Base-by-base conservation (phyloP, 2,888 invertebrate species). In the Lamproptera curius region DNA sequence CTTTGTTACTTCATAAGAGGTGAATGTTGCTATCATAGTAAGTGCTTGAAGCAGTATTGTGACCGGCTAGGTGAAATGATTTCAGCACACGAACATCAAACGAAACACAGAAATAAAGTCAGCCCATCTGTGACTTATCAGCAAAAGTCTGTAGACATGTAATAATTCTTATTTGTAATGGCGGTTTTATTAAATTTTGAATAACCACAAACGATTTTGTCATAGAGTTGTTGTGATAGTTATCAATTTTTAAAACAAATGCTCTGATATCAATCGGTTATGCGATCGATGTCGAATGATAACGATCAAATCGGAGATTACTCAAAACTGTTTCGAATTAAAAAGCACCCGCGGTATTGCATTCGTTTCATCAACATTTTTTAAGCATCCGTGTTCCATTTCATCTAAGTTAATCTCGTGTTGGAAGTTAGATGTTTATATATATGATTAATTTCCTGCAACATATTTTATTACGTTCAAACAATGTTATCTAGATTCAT, bases 401-500 rank as follows among this genome's bases (percentile, higher is more conserved):
- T 6, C 23, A 8, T 28, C n/a, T 28, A 28, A 5, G n/a, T 10
- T 10, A 2, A 23, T 6, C 23, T 23, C 8, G 23, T 23, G 28
- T 28, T 28, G 13, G 6, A 38, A 8, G 9, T 23, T 20, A 38
- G 6, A 10, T 9, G 13, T 16, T 17, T 14, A 15, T n/a, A 31
- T 28, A 28, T 11, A 16, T 4, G 14, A 28, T 34, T 10, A 13
- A 17, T 36, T 16, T 40, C 2, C 35, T 14, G 20, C 17, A 23
- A 38, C 6, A 13, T 11, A 38, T 38, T 16, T 33, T 16, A 14
- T 38, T 31, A 14, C 10, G 13, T 13, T 45, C 15, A 17, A 28
- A 39, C 20, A 38, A 40, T 14, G 35, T 40, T 41, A 44, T 47
- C 11, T 35, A 42, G 26, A 37, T 41, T 36, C 31, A 31, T 31